Conservation (phyloP, 2,113 vertebrate species). For the Bambusicola thoracicus region DNA sequence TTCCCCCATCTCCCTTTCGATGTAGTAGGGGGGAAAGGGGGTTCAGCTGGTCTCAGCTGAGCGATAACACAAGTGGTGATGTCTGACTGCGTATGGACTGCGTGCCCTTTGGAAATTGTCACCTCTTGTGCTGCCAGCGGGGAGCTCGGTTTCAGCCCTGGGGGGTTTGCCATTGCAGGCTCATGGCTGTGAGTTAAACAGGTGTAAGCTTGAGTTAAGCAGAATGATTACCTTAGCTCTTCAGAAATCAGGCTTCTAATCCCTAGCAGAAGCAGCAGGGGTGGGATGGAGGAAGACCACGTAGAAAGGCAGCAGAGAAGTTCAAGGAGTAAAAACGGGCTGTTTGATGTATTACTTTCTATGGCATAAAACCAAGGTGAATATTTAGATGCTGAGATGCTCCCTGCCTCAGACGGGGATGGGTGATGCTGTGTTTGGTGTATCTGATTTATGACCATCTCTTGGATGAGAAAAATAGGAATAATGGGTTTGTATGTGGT, state of each 20-base stretch:
- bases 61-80: accelerated
- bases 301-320: neutral
- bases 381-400: neutral
- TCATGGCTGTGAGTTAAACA: neutral
- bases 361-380: neutral
- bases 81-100: accelerated
- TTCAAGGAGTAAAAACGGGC: neutral
- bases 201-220: neutral
- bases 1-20: neutral
- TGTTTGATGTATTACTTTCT: accelerated
- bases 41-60: neutral
- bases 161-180: neutral
- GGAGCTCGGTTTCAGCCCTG: accelerated
- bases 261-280: neutral
- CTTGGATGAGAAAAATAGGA: neutral
- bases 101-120: neutral
- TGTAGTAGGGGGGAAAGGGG: accelerated
- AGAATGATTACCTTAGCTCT: neutral
- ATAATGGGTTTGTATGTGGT: neutral
- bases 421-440: neutral
- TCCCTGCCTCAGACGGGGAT: too few species aligned
- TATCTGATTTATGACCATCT: neutral
- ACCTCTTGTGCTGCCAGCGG: neutral
- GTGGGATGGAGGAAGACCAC: neutral
- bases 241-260: neutral